These are phyloP conservation scores for Ctenicera cuprea DNA, from an alignment of 2,888 invertebrate genomes.

Conservation along the genomic window DNA sequence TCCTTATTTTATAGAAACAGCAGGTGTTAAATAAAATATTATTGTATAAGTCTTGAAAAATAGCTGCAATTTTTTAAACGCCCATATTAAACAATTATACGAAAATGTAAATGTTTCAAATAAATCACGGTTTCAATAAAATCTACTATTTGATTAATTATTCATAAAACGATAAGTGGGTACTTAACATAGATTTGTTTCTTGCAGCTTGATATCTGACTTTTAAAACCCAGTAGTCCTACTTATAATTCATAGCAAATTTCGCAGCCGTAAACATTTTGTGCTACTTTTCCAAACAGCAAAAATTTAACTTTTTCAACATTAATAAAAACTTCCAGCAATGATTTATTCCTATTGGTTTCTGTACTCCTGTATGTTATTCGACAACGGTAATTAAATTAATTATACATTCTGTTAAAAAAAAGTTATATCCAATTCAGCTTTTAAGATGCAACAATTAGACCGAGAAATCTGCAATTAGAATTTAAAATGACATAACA, in stretches of 20 bases:
- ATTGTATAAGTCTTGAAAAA: too few species aligned
- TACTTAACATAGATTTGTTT: neutral
- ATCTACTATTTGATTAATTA: neutral
- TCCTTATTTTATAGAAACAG: too few species aligned
- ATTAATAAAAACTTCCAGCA: neutral
- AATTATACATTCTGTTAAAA: neutral
- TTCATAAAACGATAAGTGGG: conserved; percentile 9
- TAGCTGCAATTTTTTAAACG: too few species aligned
- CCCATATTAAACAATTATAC: neutral
- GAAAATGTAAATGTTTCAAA: neutral
- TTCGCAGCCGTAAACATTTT: neutral
- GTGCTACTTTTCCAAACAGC: neutral
- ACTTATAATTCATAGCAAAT: conserved; percentile 3
- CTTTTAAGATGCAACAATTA: conserved; percentile 1
- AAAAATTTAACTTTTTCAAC: conserved; percentile 4
- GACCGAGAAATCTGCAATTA: conserved; percentile 10
- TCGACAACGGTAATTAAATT: conserved; percentile 1
- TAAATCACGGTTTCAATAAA: neutral
- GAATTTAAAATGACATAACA: neutral
- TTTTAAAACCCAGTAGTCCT: conserved; percentile 15
- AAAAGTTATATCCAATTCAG: neutral
- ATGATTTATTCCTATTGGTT: neutral
- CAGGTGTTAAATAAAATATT: too few species aligned
- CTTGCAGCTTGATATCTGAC: neutral
- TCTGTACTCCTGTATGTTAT: neutral